Evolutionary conservation across 2,888 invertebrate species (phyloP).

Genomic region (Cecidostiba fungosa): DNA sequence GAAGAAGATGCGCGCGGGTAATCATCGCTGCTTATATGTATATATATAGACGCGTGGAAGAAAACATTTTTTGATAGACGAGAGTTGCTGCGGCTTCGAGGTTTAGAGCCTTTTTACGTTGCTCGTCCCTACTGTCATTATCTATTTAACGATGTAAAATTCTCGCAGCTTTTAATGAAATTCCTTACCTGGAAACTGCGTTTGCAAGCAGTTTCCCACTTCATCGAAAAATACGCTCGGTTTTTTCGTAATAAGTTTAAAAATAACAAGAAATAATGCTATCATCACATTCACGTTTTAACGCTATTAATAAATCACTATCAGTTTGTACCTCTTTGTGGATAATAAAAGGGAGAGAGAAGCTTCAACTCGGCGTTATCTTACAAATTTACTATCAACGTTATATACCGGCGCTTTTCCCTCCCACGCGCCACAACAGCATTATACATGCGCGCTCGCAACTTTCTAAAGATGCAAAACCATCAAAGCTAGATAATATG

Average conservation of each 20-base stretch:
- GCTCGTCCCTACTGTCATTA: not conserved
- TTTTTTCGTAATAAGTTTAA: not conserved
- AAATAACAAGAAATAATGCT: not conserved
- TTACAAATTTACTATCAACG: slow-evolving; percentile 6
- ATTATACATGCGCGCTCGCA: not conserved
- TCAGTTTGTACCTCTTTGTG: not conserved
- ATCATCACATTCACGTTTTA: not conserved
- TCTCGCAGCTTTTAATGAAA: slow-evolving; percentile 1
- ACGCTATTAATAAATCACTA: not conserved
- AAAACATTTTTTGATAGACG: slow-evolving; percentile 4
- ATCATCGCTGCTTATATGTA: slow-evolving; percentile 16
- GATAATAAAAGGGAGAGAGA: not conserved
- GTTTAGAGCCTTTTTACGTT: slow-evolving; percentile 1
- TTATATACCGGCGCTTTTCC: not conserved
- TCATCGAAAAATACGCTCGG: not conserved
- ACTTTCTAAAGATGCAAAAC: slow-evolving; percentile 32
- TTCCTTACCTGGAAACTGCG: not conserved
- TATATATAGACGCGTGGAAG: too few relatives aligned
- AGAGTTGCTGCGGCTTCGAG: not conserved
- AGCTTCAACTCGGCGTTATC: slow-evolving; percentile 26
- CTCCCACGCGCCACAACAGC: not conserved
- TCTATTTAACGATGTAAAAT: slow-evolving; percentile 11
- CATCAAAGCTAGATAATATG: slow-evolving; percentile 10
- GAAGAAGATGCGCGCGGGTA: not conserved
- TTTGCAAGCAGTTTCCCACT: not conserved